These are phyloP conservation scores for Saccostrea cuccullata DNA, from an alignment of 1,140 invertebrate species.

Conservation along the genomic window DNA sequence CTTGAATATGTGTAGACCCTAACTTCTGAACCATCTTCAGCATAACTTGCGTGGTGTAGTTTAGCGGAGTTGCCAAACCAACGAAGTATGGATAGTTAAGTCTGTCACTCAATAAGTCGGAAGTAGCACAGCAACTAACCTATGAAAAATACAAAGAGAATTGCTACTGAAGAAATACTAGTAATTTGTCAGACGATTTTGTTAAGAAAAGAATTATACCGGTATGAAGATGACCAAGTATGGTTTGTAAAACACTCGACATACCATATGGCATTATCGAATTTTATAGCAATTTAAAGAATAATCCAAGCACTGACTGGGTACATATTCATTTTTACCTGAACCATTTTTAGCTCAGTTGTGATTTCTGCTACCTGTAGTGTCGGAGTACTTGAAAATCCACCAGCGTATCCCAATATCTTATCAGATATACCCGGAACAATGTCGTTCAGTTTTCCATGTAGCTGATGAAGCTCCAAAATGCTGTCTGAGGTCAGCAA, in stretches of 20 bases:
- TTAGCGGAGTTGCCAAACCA: slow-evolving; percentile 37
- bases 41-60: slow-evolving; percentile 39
- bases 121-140: slow-evolving; percentile 40
- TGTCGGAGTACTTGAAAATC: slow-evolving; percentile 10
- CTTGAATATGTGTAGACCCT: slow-evolving; percentile 37
- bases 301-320: neutral
- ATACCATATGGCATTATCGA: no score
- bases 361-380: slow-evolving; percentile 15
- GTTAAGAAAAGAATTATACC: neutral
- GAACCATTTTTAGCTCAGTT: slow-evolving; percentile 11
- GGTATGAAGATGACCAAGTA: neutral
- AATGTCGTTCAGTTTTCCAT: neutral
- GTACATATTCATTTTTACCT: neutral
- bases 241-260: no score
- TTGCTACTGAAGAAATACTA: neutral
- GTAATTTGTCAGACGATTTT: neutral
- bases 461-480: neutral
- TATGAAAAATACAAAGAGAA: neutral
- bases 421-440: neutral
- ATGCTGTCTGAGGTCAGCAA: slow-evolving; percentile 15
- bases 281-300: no score
- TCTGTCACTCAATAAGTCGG: slow-evolving; percentile 29
- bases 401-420: slow-evolving; percentile 31
- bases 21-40: slow-evolving; percentile 28
- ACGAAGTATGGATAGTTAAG: slow-evolving; percentile 40